phyloP scores from a whole-genome alignment of 2,888 invertebrate genomes.

The Tholera decimalis region DNA sequence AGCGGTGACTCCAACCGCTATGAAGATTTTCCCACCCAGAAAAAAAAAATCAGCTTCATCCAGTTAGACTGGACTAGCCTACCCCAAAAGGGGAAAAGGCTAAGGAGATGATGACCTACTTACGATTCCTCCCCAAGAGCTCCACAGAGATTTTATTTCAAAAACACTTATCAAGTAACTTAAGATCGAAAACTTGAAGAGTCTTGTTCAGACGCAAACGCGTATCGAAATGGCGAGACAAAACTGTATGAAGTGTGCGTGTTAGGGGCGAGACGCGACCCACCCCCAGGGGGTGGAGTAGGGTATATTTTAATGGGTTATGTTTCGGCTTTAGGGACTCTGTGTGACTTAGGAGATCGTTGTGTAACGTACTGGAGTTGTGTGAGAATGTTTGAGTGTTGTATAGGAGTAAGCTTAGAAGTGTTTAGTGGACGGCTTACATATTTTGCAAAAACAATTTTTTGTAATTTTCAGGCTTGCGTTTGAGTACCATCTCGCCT shows the following conservation, averaged over 20 bases:
- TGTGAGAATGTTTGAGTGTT: constrained; percentile 13
- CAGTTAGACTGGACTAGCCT: too few relatives aligned
- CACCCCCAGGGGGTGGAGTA: constrained; percentile 62
- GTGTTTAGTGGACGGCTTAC: constrained; percentile 1
- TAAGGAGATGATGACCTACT: too few relatives aligned
- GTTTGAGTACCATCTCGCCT: too few relatives aligned
- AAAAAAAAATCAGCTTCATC: too few relatives aligned
- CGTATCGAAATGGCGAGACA: constrained; percentile 87
- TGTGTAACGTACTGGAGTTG: constrained; percentile 19
- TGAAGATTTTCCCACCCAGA: too few relatives aligned
- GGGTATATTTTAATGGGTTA: constrained; percentile 61
- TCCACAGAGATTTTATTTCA: background rate
- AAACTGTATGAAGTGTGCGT: constrained; percentile 86
- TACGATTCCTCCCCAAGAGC: background rate
- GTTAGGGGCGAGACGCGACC: constrained; percentile 64
- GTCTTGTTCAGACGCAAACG: constrained; percentile 74
- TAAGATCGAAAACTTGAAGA: constrained; percentile 15
- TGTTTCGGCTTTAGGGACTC: constrained; percentile 40
- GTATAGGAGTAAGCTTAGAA: background rate
- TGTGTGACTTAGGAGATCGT: constrained; percentile 29
- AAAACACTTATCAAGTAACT: constrained; percentile 26
- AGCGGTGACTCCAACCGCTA: too few relatives aligned
- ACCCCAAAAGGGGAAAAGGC: too few relatives aligned
- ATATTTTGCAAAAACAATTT: too few relatives aligned
- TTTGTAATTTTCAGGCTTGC: too few relatives aligned